Evolutionary conservation across 2,888 invertebrate genomes (phyloP), one percentile per base, ranked within the genome.

Genomic region (Amitus sp.): DNA sequence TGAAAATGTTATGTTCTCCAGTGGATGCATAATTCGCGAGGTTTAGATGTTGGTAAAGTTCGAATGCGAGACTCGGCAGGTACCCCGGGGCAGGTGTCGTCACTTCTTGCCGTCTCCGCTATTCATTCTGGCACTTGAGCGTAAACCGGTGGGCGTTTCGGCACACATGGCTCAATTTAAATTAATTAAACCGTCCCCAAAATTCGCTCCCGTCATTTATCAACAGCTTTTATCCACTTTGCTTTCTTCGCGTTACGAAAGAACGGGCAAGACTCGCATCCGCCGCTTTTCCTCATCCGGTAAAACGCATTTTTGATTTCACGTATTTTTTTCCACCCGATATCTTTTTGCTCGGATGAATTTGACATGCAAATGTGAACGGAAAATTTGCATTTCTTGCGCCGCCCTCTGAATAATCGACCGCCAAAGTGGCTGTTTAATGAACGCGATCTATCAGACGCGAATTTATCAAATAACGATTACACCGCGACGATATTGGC

Each of bases 381-480:
- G 23, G 23, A 23, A 23, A 7, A 23, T 23, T 23, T 23, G 4
- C 23, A 23, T 23, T 23, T 7, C 23, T 7, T 23, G 23, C 7
- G 23, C 4, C 23, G 23, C 4, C 23, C 3, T 23, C 51, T 37
- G 39, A 52, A 67, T 69, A 73, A 73, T 71, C 71, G 63, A 56
- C 57, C 23, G 23, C 4, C 7, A 23, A 23, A 23, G 61, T 37
- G 52, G 60, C 62, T 62, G 65, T 67, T 70, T 66, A 66, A 66
- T 61, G 67, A 69, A 63, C 68, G 55, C 62, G 69, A 69, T 65
- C 72, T 71, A 72, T 71, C 72, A 69, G 71, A 73, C 72, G 65
- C 69, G 65, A 73, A n/a, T n/a, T n/a, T n/a, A 72, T 72, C 69
- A 71, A 73, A 69, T 73, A 70, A 70, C 72, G 71, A 67, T 73